Conservation (phyloP, 2,113 vertebrate species). For the zebrafish (Danio rerio) region DNA sequence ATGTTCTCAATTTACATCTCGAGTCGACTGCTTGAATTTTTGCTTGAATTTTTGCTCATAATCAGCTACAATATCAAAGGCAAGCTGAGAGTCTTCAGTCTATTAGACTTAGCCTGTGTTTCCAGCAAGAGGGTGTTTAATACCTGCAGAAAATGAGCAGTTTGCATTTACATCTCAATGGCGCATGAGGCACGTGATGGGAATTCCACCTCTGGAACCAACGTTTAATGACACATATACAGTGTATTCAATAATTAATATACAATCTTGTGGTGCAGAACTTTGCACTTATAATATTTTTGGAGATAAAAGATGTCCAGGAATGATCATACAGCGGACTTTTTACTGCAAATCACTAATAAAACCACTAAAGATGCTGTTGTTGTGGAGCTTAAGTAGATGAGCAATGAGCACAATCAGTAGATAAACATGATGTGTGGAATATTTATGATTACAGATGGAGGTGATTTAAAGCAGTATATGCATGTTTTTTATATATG, state of each 20-base stretch:
- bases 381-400: too few relatives aligned
- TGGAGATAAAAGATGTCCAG: neutral
- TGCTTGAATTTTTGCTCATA: slow-evolving; percentile 22
- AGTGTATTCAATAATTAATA: neutral
- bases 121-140: neutral
- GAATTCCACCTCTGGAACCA: too few relatives aligned
- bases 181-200: neutral
- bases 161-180: slow-evolving; percentile 5
- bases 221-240: neutral
- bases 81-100: neutral
- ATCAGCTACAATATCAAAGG: slow-evolving; percentile 10
- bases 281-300: neutral
- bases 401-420: too few relatives aligned
- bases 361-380: too few relatives aligned
- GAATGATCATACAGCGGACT: too few relatives aligned
- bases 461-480: too few relatives aligned
- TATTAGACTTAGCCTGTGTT: neutral
- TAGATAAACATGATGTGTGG: too few relatives aligned
- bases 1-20: neutral
- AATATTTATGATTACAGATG: too few relatives aligned
- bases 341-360: too few relatives aligned
- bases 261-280: neutral
- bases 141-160: neutral
- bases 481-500: too few relatives aligned
- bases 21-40: neutral